phyloP scores from a whole-genome alignment of 2,888 invertebrate species.

The Folsomia manolachei region DNA sequence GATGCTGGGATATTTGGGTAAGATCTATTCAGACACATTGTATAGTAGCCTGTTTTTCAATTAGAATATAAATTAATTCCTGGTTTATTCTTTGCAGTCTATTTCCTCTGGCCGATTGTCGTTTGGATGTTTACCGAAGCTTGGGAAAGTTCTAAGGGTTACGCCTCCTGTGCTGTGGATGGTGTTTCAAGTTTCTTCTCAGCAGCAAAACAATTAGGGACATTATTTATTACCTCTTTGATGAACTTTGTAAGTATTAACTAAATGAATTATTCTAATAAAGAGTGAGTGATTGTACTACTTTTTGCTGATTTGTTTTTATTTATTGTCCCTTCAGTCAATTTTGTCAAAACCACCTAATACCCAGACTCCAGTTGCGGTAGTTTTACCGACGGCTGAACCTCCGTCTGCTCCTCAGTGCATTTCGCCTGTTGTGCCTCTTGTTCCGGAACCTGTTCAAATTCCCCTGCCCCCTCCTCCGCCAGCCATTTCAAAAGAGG shows the following conservation, averaged over 20 bases:
- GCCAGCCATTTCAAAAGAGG: not conserved
- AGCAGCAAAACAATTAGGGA: not conserved
- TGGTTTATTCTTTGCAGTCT: not conserved
- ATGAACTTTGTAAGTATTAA: not conserved
- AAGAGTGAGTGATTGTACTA: no score
- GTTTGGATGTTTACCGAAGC: not conserved
- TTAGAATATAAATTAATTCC: no score
- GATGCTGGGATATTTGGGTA: not conserved
- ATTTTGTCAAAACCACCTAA: no score
- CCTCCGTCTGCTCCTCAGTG: no score
- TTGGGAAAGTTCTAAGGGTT: not conserved
- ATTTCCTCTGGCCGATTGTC: conserved; percentile 6
- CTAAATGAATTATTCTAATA: not conserved
- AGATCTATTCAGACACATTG: not conserved
- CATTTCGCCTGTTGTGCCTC: no score
- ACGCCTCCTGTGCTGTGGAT: not conserved
- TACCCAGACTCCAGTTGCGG: no score
- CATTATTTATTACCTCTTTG: not conserved
- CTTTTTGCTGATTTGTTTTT: not conserved
- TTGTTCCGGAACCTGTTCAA: no score
- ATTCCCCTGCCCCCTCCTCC: not conserved
- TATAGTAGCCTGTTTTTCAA: not conserved
- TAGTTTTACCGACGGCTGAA: no score
- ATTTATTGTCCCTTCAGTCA: no score
- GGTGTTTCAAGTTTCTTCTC: not conserved